phyloP scores from a whole-genome alignment of 2,113 vertebrate genomes.

The Brachypodius melanocephalos region DNA sequence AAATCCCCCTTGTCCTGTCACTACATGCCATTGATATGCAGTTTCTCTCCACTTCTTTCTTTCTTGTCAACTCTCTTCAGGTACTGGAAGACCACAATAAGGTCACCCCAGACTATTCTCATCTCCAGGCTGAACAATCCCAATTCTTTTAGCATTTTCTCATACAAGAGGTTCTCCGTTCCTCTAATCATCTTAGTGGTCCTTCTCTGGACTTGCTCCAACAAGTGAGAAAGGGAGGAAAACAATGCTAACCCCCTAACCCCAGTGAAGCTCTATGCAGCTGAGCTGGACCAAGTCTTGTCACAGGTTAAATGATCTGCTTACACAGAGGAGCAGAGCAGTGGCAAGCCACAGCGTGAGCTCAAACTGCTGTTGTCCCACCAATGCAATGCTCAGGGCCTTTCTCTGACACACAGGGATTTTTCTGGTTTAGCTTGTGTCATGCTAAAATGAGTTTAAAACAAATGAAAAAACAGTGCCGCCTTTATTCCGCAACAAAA shows the following conservation, averaged over 20 bases:
- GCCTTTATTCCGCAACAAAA: not conserved
- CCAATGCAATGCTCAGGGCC: not conserved
- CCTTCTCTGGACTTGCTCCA: not conserved
- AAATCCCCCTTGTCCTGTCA: not conserved
- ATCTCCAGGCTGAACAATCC: not conserved
- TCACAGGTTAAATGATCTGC: not conserved
- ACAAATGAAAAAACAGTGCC: not conserved
- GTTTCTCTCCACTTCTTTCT: not conserved
- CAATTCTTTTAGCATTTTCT: not conserved
- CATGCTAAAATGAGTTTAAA: not conserved
- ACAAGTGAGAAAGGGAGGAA: not conserved
- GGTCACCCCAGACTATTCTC: not conserved
- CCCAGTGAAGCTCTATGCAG: not conserved
- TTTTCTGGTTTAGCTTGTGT: constrained; percentile 11
- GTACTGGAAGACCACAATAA: not conserved
- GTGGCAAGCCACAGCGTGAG: not conserved
- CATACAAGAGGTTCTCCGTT: not conserved
- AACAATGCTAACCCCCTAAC: not conserved
- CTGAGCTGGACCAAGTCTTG: not conserved
- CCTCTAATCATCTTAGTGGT: not conserved
- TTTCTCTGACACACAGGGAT: not conserved
- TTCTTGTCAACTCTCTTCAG: not conserved
- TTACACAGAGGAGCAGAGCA: not conserved
- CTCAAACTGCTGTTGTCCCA: not conserved
- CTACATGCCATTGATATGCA: not conserved